phyloP scores from a whole-genome alignment of 1,140 invertebrate genomes.

The Euwallacea fornicatus region DNA sequence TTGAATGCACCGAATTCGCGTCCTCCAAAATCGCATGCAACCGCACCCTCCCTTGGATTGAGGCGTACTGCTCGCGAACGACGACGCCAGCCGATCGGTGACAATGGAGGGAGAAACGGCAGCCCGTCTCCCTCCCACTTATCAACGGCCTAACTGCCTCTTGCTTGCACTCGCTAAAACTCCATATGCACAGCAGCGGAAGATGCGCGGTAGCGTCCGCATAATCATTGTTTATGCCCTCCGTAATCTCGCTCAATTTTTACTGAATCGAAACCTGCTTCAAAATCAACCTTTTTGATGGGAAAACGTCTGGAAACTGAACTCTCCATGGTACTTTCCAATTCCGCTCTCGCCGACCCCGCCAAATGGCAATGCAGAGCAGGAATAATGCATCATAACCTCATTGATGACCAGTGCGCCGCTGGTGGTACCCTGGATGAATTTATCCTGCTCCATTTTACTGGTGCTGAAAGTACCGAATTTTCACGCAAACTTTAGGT shows the following conservation, averaged over 20 bases:
- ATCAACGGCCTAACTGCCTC: too few species aligned
- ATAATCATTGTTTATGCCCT: background rate
- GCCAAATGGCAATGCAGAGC: conserved; percentile 80
- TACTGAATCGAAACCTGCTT: too few species aligned
- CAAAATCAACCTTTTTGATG: conserved; percentile 72
- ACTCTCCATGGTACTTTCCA: conserved; percentile 63
- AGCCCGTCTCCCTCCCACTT: background rate
- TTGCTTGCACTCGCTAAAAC: too few species aligned
- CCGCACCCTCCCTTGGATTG: too few species aligned
- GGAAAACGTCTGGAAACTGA: conserved; percentile 87
- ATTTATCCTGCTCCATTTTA: conserved; percentile 39
- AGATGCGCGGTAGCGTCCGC: background rate
- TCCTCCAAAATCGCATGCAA: too few species aligned
- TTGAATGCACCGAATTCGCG: too few species aligned
- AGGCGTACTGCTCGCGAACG: background rate
- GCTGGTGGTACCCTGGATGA: conserved; percentile 73
- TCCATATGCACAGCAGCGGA: background rate
- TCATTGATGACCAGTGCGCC: conserved; percentile 89
- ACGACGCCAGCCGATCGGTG: background rate
- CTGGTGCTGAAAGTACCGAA: conserved; percentile 18
- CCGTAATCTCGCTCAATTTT: background rate
- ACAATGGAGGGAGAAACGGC: background rate
- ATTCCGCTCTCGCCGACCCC: conserved; percentile 89
- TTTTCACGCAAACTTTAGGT: conserved; percentile 57
- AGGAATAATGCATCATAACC: conserved; percentile 81